Evolutionary conservation across 35 echinoderm and acorn worm species (phyloP).

Genomic region (Ptychodera flava): DNA sequence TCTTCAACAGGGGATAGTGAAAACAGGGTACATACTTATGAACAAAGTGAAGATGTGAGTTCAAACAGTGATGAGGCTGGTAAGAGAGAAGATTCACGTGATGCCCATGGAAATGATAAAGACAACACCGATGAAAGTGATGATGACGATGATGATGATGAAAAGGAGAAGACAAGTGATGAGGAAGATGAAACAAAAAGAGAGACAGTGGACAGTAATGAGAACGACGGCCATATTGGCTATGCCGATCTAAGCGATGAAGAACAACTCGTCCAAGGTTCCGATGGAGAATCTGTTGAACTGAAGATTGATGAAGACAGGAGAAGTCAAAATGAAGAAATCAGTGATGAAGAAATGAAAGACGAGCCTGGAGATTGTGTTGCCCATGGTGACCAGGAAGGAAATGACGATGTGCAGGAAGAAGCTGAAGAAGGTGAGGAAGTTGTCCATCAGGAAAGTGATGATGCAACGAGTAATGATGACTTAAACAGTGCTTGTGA

Average conservation of each 20-base stretch:
- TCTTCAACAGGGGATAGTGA: background rate
- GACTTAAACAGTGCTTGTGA: no score
- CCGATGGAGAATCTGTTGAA: background rate
- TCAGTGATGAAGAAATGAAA: background rate
- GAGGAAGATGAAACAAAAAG: constrained; percentile 15
- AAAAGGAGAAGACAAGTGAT: background rate
- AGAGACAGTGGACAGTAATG: background rate
- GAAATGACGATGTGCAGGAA: background rate
- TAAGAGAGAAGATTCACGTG: constrained; percentile 5
- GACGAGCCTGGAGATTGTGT: background rate
- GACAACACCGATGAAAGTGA: background rate
- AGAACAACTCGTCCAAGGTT: background rate
- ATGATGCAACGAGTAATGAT: no score
- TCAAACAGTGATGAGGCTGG: background rate
- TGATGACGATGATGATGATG: background rate
- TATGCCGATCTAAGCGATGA: background rate
- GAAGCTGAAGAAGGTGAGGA: background rate
- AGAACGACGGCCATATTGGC: background rate
- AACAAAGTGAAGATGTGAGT: background rate
- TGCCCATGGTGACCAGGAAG: background rate
- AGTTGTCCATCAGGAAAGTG: background rate
- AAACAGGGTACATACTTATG: background rate
- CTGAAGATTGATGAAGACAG: constrained; percentile 2
- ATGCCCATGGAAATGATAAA: constrained; percentile 1
- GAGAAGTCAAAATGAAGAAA: background rate